A percentile compares a stretch with the other conserved stretches of the same genome.
These are phyloP conservation scores for Spermophilus dauricus DNA, from an alignment of 2,113 vertebrate species.

Conservation along the genomic window DNA sequence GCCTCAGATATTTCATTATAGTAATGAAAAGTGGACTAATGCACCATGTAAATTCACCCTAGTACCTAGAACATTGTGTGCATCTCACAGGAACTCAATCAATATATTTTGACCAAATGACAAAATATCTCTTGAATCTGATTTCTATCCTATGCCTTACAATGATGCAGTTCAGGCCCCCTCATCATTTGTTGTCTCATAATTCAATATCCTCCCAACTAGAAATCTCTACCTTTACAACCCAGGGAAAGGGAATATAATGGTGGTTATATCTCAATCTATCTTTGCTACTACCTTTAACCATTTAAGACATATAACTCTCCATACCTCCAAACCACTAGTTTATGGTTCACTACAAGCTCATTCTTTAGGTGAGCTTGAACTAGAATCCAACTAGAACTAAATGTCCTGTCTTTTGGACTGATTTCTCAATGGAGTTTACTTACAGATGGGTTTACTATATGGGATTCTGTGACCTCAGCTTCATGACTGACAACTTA, in stretches of 20 bases:
- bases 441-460: background rate
- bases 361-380: background rate
- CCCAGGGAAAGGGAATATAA: background rate
- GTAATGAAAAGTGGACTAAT: background rate
- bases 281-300: background rate
- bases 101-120: background rate
- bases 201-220: background rate
- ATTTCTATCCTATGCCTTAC: background rate
- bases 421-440: background rate
- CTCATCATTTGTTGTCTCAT: background rate
- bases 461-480: background rate
- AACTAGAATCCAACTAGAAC: background rate
- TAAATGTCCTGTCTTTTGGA: background rate
- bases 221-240: background rate
- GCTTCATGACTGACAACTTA: background rate
- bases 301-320: background rate
- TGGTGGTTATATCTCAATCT: background rate
- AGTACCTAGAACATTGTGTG: background rate
- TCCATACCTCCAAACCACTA: background rate
- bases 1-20: background rate
- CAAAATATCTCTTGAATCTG: background rate
- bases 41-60: background rate
- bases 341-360: background rate
- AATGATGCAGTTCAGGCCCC: background rate
- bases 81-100: background rate